Conservation (phyloP, 1,140 invertebrate species). For the Argopecten irradians region DNA sequence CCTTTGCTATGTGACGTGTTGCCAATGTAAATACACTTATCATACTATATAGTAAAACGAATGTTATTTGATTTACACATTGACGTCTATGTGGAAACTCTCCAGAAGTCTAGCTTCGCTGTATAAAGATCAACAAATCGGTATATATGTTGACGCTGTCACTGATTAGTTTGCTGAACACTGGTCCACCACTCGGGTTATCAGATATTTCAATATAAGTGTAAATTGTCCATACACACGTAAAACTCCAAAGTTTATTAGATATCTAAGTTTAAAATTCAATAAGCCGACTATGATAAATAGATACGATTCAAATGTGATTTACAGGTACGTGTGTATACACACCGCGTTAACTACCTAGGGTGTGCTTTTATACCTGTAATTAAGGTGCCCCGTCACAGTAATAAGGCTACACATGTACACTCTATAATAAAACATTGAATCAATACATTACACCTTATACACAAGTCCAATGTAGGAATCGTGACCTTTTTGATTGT, state of each 20-base stretch:
- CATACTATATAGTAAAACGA: neutral
- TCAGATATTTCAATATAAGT: slow-evolving; percentile 14
- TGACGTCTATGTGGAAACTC: neutral
- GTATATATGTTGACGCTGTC: neutral
- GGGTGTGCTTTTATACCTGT: neutral
- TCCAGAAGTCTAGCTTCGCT: neutral
- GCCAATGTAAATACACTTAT: slow-evolving; percentile 17
- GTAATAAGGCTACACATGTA: neutral
- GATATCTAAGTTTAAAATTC: neutral
- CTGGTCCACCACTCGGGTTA: neutral
- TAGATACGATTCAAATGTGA: neutral
- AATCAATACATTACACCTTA: neutral
- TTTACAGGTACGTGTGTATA: neutral
- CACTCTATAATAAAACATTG: neutral
- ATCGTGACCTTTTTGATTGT: neutral
- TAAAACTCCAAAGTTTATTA: neutral
- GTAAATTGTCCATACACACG: neutral
- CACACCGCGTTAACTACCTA: neutral
- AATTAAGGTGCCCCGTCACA: neutral
- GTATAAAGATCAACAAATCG: neutral
- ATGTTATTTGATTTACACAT: neutral
- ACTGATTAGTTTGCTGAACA: too few relatives aligned
- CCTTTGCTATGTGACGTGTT: neutral
- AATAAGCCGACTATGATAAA: neutral
- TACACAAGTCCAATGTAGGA: neutral